Evolutionary conservation across 1,140 invertebrate species (phyloP).

Genomic region (Drosophila navojoa): DNA sequence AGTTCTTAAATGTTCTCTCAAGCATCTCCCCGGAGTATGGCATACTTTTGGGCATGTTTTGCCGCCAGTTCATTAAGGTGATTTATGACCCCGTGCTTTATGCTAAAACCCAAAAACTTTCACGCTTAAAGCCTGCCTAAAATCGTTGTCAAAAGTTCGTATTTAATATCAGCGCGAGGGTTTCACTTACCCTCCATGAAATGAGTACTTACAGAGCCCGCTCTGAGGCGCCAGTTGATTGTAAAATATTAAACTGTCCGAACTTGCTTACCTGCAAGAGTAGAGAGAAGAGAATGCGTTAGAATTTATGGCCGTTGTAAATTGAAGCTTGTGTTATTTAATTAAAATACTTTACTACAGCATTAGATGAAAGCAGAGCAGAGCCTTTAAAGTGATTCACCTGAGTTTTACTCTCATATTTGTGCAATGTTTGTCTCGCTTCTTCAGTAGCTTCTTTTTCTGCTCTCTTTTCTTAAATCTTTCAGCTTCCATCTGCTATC

Average conservation of each 20-base stretch:
- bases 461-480: too few relatives aligned
- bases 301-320: background rate
- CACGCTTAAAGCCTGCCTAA: constrained; percentile 7
- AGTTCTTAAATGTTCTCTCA: constrained; percentile 37
- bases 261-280: constrained; percentile 57
- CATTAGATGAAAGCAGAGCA: too few relatives aligned
- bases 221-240: constrained; percentile 2
- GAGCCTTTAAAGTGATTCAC: too few relatives aligned
- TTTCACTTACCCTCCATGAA: background rate
- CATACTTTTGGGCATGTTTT: background rate
- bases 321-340: background rate
- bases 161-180: constrained; percentile 8
- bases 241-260: constrained; percentile 7
- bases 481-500: background rate
- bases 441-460: background rate
- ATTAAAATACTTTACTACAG: background rate
- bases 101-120: constrained; percentile 8
- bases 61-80: constrained; percentile 36
- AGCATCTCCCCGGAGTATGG: background rate
- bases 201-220: constrained; percentile 29
- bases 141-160: constrained; percentile 6
- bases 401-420: too few relatives aligned
- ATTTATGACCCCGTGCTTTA: constrained; percentile 36
- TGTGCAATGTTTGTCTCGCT: too few relatives aligned
- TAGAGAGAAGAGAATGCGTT: constrained; percentile 1